A percentile compares a stretch with the other conserved stretches of the same genome.
Evolutionary conservation across 1,140 invertebrate genomes (phyloP).

Genomic region (Drosophila sp.): DNA sequence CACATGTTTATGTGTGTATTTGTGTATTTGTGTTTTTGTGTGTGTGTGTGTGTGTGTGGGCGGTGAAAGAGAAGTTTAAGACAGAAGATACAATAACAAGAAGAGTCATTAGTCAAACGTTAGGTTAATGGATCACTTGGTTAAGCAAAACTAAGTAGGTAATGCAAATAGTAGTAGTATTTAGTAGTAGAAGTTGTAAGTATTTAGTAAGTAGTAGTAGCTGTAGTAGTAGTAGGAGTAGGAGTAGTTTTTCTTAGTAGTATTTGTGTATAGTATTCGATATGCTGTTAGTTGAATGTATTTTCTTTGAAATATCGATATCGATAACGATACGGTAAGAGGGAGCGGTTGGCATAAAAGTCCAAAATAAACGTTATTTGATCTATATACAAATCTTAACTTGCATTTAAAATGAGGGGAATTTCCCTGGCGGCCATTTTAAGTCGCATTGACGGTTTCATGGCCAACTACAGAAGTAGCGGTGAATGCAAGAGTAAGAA

Average conservation of each 20-base stretch:
- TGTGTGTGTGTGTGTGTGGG: slow-evolving; percentile 61
- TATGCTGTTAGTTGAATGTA: not conserved
- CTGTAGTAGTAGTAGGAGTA: slow-evolving; percentile 18
- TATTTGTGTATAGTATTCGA: slow-evolving; percentile 11
- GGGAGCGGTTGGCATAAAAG: no score
- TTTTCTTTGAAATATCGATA: not conserved
- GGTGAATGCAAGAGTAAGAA: slow-evolving; percentile 25
- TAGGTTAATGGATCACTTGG: slow-evolving; percentile 72
- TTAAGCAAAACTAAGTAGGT: slow-evolving; percentile 66
- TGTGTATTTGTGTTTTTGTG: slow-evolving; percentile 17
- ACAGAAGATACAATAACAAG: slow-evolving; percentile 83
- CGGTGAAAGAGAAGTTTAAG: slow-evolving; percentile 81
- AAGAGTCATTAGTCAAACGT: slow-evolving; percentile 79
- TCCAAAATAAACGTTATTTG: no score
- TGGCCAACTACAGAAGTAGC: slow-evolving; percentile 17
- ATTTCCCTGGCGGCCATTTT: not conserved
- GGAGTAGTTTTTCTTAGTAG: not conserved
- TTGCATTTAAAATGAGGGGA: not conserved
- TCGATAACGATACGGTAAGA: slow-evolving; percentile 4
- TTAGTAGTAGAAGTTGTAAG: slow-evolving; percentile 46
- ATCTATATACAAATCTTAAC: no score
- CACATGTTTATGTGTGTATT: slow-evolving; percentile 16
- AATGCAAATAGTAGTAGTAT: slow-evolving; percentile 63
- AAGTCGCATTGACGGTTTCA: not conserved
- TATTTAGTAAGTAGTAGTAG: slow-evolving; percentile 32